Evolutionary conservation across 2,797 vertebrate genomes (phyloP).

Genomic region (Novumbra hubbsi): DNA sequence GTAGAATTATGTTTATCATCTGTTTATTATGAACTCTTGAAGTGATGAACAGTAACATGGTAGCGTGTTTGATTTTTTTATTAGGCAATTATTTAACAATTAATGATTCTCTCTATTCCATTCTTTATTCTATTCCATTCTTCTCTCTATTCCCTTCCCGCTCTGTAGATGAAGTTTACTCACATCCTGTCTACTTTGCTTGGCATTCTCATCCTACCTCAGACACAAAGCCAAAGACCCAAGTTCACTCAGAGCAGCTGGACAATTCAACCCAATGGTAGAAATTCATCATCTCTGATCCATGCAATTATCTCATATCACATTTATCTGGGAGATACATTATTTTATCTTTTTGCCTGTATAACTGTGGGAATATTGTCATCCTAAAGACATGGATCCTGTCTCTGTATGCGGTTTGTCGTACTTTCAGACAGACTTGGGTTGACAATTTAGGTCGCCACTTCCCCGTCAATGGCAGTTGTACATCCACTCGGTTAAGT

Average conservation of each 20-base stretch:
- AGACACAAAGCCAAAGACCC: slow-evolving; percentile 39
- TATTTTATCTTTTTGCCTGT: neutral
- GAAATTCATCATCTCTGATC: neutral
- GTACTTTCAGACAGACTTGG: neutral
- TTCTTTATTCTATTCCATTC: neutral
- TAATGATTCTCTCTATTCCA: neutral
- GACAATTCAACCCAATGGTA: slow-evolving; percentile 69
- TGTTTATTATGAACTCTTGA: neutral
- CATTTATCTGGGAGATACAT: neutral
- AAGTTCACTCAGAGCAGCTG: slow-evolving; percentile 32
- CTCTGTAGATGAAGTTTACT: slow-evolving; percentile 59
- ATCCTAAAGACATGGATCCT: neutral
- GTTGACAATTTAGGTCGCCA: neutral
- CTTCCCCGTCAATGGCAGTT: neutral
- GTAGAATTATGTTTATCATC: neutral
- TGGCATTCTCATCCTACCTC: slow-evolving; percentile 35
- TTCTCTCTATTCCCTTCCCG: neutral
- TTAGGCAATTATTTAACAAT: neutral
- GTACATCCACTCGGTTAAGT: neutral
- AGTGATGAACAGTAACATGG: neutral
- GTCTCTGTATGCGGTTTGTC: neutral
- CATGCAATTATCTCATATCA: neutral
- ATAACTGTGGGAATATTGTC: neutral
- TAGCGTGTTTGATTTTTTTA: neutral
- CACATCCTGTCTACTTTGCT: slow-evolving; percentile 7